Percentiles rank a stretch among this genome's conserved stretches.
phyloP scores from a whole-genome alignment of 2,113 vertebrate genomes.

The Aramus guarauna region DNA sequence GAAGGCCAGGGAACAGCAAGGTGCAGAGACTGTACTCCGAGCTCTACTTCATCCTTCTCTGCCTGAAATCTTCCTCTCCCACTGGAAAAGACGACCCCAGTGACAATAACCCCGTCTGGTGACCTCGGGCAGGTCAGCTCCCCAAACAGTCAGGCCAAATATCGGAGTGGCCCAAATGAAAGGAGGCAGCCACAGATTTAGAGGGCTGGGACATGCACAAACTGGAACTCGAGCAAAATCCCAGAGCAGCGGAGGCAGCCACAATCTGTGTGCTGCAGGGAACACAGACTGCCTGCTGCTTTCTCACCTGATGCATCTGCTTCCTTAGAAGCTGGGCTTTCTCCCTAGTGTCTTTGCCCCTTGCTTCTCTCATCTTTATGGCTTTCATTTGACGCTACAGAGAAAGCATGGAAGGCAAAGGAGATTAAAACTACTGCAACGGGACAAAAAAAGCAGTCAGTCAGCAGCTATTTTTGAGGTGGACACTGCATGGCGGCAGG shows the following conservation, averaged over 20 bases:
- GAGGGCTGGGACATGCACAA: neutral
- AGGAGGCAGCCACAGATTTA: neutral
- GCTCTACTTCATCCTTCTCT: neutral
- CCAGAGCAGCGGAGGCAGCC: accelerated
- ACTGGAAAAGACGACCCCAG: neutral
- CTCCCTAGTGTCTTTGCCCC: neutral
- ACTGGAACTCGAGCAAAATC: neutral
- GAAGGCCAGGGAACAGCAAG: neutral
- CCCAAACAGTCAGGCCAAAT: neutral
- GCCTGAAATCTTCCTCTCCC: neutral
- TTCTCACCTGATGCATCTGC: neutral
- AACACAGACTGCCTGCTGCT: accelerated
- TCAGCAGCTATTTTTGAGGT: neutral
- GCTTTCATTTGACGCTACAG: neutral
- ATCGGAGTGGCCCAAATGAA: neutral
- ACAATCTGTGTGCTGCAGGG: neutral
- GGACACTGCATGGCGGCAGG: neutral
- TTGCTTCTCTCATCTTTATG: neutral
- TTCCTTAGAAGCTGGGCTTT: neutral
- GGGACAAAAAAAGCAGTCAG: neutral
- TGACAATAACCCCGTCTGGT: neutral
- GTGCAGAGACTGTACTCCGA: neutral
- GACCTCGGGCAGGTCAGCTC: neutral
- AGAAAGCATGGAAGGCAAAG: neutral
- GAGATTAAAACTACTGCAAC: neutral